phyloP scores from a whole-genome alignment of 2,888 invertebrate species.

The Cerastis leucographa region DNA sequence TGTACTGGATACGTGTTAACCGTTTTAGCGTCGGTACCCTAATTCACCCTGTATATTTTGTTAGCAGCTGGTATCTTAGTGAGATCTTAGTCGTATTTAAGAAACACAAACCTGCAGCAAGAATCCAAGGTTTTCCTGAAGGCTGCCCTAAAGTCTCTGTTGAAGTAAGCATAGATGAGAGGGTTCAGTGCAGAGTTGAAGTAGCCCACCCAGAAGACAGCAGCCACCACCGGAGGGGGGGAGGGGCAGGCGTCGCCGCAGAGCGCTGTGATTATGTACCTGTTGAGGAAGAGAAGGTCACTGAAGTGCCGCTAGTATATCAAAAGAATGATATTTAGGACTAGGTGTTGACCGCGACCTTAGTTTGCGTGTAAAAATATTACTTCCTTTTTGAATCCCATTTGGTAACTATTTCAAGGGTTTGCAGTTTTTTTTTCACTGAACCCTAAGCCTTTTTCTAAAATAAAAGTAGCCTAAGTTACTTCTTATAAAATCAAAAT shows the following conservation, averaged over 20 bases:
- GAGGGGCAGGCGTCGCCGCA: conserved; percentile 95
- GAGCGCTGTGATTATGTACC: conserved; percentile 96
- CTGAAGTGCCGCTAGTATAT: background rate
- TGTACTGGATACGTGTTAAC: too few relatives aligned
- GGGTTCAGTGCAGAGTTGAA: conserved; percentile 94
- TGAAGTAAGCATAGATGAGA: conserved; percentile 99
- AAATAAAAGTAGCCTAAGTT: too few relatives aligned
- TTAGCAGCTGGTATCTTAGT: background rate
- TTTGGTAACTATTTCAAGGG: too few relatives aligned
- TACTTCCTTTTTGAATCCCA: too few relatives aligned
- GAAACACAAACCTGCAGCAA: conserved; percentile 91
- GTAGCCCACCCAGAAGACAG: conserved; percentile 99
- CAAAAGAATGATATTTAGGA: background rate
- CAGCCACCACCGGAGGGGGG: conserved; percentile 96
- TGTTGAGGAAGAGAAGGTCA: conserved; percentile 75
- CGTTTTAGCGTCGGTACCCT: too few relatives aligned
- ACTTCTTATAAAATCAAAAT: too few relatives aligned
- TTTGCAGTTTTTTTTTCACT: too few relatives aligned
- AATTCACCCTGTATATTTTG: background rate
- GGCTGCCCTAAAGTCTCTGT: conserved; percentile 98
- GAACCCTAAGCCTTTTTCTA: too few relatives aligned
- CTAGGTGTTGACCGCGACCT: too few relatives aligned
- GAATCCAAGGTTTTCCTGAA: conserved; percentile 97
- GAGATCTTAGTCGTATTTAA: background rate
- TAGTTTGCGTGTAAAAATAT: too few relatives aligned